A percentile compares a stretch with the other conserved stretches of the same genome.
phyloP scores from a whole-genome alignment of 2,888 invertebrate species.

The Tachina lurida region DNA sequence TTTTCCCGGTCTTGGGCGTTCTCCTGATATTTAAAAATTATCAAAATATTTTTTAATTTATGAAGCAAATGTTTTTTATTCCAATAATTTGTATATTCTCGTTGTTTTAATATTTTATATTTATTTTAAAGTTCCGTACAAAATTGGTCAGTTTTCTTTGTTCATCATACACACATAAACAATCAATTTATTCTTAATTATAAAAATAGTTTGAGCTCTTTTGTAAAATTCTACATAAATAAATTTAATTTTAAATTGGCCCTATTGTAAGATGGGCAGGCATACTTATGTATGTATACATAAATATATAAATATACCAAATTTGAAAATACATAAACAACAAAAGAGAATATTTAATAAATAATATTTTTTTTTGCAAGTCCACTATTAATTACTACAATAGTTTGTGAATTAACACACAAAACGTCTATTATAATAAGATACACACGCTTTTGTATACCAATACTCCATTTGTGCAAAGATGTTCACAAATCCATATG shows the following conservation, averaged over 20 bases:
- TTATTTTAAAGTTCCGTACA: constrained; percentile 1
- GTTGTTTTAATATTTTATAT: not conserved
- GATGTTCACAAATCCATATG: not conserved
- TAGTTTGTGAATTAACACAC: constrained; percentile 41
- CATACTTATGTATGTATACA: not conserved
- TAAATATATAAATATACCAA: constrained; percentile 4
- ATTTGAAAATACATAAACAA: constrained; percentile 27
- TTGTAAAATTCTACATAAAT: constrained; percentile 13
- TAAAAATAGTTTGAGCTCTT: not conserved
- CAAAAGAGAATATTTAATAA: constrained; percentile 1
- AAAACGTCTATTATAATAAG: constrained; percentile 16
- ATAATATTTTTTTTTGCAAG: constrained; percentile 5
- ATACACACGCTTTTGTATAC: constrained; percentile 31
- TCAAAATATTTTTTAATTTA: too few relatives aligned
- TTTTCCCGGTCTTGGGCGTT: too few relatives aligned
- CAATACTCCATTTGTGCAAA: constrained; percentile 4
- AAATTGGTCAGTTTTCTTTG: constrained; percentile 7
- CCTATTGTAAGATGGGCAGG: constrained; percentile 14
- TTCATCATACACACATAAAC: not conserved
- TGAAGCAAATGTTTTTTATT: too few relatives aligned
- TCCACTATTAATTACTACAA: constrained; percentile 56
- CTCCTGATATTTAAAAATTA: too few relatives aligned
- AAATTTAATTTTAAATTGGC: constrained; percentile 24
- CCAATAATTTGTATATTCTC: not conserved
- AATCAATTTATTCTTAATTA: not conserved